Evolutionary conservation across 1,140 invertebrate genomes (phyloP).

Genomic region (Gyrodactylus bullatarudis): DNA sequence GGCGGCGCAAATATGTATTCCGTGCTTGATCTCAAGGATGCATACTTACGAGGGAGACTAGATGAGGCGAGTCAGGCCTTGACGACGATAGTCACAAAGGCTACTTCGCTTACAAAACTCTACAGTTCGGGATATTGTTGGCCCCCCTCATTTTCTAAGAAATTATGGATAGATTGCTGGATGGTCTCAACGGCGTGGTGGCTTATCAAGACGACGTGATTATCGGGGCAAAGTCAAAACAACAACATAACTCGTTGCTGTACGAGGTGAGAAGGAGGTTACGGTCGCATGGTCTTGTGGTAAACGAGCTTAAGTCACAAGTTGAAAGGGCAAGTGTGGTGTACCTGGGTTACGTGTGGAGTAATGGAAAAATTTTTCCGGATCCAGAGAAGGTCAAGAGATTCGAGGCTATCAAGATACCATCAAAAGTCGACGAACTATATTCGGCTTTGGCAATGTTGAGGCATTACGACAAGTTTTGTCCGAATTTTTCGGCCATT

Average conservation of each 20-base stretch:
- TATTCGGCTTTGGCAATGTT: background rate
- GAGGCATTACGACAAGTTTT: background rate
- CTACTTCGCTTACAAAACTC: background rate
- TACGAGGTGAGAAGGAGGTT: background rate
- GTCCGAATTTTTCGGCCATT: background rate
- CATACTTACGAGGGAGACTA: no score
- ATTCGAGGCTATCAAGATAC: background rate
- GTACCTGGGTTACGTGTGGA: background rate
- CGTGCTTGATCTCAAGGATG: background rate
- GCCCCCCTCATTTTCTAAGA: background rate
- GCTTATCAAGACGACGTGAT: background rate
- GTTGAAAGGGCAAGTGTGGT: background rate
- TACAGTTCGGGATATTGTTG: background rate
- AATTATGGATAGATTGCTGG: background rate
- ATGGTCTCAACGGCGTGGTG: no score
- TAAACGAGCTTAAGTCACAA: background rate
- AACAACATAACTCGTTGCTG: background rate
- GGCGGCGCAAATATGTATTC: background rate
- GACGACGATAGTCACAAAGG: background rate
- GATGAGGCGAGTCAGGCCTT: no score
- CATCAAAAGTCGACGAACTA: background rate
- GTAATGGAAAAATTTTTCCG: background rate
- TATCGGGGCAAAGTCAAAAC: background rate
- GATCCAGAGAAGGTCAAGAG: background rate
- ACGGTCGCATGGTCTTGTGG: background rate